Evolutionary conservation across 2,113 vertebrate species (phyloP), one percentile per base, ranked within the genome.

Genomic region (Hemicordylus capensis): DNA sequence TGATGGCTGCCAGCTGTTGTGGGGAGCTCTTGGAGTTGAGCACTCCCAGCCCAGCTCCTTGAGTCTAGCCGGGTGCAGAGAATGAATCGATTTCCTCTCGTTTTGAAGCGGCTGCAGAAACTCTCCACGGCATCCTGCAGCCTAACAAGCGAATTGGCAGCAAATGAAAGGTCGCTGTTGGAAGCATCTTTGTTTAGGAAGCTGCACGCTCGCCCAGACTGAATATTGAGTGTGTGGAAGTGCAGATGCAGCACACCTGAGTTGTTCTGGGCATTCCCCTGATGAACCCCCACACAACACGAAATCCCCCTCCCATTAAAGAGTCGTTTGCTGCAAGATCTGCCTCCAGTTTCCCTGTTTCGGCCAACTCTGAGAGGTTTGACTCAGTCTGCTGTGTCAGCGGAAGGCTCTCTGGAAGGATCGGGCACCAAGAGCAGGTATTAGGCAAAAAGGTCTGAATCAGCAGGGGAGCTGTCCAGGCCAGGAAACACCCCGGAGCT

Each of bases 41-140:
- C 1, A 1, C 37, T 1, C 0, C 1, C n/a, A n/a, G 2, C 5
- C 64, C 28, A 51, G 2, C 4, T 61, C 28, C 54, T 10, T 59
- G 24, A 20, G 5, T 19, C 37, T 66, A 51, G 31, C 20, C 24
- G 19, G 44, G 12, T 48, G 22, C 51, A 6, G 6, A 8, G 28
- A 54, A 59, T 11, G 8, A 14, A 39, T 76, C 4, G n/a, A n/a
- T 42, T 42, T 51, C 26, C 4, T 54, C 20, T n/a, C 6, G 37
- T 44, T 31, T 37, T 7, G 39, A 46, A 70, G 73, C 22, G 58
- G 2, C 44, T 48, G 34, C 85, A 84, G 42, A 39, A 9, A 26
- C 12, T 46, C 58, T n/a, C 42, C 11, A 15, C 14, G 28, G 19
- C 9, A 10, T 37, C 2, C 58, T 14, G 28, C 19, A 28, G 15